A percentile compares a stretch with the other conserved stretches of the same genome.
These are phyloP conservation scores for Halictus quadricinctus DNA, from an alignment of 2,888 invertebrate species.

Conservation along the genomic window DNA sequence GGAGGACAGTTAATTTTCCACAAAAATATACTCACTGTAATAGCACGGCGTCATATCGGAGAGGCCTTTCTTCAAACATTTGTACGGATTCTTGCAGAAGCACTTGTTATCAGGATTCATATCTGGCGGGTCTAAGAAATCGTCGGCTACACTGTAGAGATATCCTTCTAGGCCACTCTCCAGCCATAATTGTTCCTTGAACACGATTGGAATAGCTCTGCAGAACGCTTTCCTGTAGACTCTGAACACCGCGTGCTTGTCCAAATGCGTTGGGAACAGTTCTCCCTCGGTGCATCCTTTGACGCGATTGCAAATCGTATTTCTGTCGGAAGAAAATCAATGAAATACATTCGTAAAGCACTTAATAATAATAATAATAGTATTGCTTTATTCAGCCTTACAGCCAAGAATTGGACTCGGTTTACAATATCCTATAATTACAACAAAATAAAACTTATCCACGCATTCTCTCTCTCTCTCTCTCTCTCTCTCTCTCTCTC, in stretches of 20 bases:
- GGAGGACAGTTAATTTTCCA: neutral
- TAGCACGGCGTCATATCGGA: slow-evolving; percentile 89
- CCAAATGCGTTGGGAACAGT: slow-evolving; percentile 86
- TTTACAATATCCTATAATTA: too few relatives aligned
- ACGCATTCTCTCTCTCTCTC: too few relatives aligned
- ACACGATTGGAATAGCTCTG: slow-evolving; percentile 86
- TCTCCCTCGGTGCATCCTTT: slow-evolving; percentile 89
- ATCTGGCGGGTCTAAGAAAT: slow-evolving; percentile 85
- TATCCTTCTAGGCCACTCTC: slow-evolving; percentile 85
- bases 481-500: too few relatives aligned
- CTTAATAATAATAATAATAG: too few relatives aligned
- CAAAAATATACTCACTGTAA: slow-evolving; percentile 84
- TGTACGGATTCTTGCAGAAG: slow-evolving; percentile 84
- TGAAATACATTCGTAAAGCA: neutral
- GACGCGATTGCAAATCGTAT: slow-evolving; percentile 87
- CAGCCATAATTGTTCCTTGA: slow-evolving; percentile 76
- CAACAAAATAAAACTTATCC: too few relatives aligned
- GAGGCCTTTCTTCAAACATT: slow-evolving; percentile 85
- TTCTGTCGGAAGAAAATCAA: slow-evolving; percentile 72
- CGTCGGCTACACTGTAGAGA: slow-evolving; percentile 85
- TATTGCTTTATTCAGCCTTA: too few relatives aligned
- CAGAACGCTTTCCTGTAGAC: slow-evolving; percentile 91
- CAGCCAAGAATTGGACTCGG: too few relatives aligned
- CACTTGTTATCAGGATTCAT: slow-evolving; percentile 86
- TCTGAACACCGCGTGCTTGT: slow-evolving; percentile 84